A percentile compares a stretch with the other conserved stretches of the same genome.
These are phyloP conservation scores for Norana najaformis DNA, from an alignment of 2,888 invertebrate genomes.

Conservation along the genomic window DNA sequence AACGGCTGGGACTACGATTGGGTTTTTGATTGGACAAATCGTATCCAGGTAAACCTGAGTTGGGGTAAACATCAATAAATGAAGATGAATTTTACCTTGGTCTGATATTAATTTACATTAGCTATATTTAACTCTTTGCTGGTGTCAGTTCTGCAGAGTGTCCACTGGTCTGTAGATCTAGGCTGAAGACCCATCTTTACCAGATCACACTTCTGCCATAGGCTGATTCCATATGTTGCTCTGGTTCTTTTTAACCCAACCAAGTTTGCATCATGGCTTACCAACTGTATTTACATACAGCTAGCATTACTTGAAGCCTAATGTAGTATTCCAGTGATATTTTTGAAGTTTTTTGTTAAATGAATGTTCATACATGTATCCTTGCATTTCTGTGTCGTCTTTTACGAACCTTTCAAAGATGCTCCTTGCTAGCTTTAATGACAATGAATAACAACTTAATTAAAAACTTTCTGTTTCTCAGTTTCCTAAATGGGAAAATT, in stretches of 20 bases:
- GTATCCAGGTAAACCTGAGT: slow-evolving; percentile 41
- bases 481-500: not conserved
- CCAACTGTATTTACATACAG: not conserved
- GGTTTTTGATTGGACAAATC: slow-evolving; percentile 62
- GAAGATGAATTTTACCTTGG: not conserved
- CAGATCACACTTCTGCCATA: not conserved
- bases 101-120: not conserved
- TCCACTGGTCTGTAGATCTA: not conserved
- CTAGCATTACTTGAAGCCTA: not conserved
- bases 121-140: not conserved
- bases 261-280: too few species aligned
- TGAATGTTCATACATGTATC: not conserved
- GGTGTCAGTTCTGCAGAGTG: not conserved
- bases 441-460: too few species aligned
- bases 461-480: not conserved
- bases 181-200: not conserved
- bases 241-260: too few species aligned
- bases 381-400: not conserved
- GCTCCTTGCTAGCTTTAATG: not conserved
- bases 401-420: not conserved
- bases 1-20: slow-evolving; percentile 60
- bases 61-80: too few species aligned
- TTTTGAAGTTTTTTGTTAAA: too few species aligned
- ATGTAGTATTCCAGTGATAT: not conserved
- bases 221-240: not conserved